A percentile compares a stretch with the other conserved stretches of the same genome.
Evolutionary conservation across 2,113 vertebrate genomes (phyloP).

Genomic region (Oreotrochilus melanogaster): DNA sequence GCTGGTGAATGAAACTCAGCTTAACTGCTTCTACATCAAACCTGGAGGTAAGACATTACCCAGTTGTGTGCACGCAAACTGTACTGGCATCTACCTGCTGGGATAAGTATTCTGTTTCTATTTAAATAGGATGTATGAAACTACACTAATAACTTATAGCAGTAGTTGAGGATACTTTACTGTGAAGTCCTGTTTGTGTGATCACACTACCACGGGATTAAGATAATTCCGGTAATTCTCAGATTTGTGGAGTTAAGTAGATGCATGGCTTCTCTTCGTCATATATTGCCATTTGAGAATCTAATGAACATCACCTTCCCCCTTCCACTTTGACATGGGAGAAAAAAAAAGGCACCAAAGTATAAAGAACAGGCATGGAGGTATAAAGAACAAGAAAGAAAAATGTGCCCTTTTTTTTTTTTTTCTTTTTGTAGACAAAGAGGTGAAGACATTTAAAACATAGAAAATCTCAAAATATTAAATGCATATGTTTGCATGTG

Average conservation of each 20-base stretch:
- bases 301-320: not conserved
- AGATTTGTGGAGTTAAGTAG: not conserved
- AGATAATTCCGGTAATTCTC: not conserved
- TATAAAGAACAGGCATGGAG: not conserved
- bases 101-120: not conserved
- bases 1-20: conserved; percentile 87
- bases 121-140: not conserved
- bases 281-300: not conserved
- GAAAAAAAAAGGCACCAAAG: not conserved
- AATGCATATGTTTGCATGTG: not conserved
- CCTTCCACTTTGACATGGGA: not conserved
- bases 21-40: conserved; percentile 85
- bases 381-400: not conserved
- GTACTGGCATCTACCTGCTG: not conserved
- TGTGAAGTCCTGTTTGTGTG: not conserved
- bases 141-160: not conserved
- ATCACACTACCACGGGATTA: not conserved
- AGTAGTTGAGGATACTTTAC: not conserved
- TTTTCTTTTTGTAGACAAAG: not conserved
- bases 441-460: not conserved
- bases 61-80: not conserved
- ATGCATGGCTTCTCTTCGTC: not conserved
- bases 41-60: conserved; percentile 90
- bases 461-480: not conserved
- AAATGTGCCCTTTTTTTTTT: not conserved